These are phyloP conservation scores for Thaleichthys pacificus DNA, from an alignment of 2,797 vertebrate species.

Conservation along the genomic window DNA sequence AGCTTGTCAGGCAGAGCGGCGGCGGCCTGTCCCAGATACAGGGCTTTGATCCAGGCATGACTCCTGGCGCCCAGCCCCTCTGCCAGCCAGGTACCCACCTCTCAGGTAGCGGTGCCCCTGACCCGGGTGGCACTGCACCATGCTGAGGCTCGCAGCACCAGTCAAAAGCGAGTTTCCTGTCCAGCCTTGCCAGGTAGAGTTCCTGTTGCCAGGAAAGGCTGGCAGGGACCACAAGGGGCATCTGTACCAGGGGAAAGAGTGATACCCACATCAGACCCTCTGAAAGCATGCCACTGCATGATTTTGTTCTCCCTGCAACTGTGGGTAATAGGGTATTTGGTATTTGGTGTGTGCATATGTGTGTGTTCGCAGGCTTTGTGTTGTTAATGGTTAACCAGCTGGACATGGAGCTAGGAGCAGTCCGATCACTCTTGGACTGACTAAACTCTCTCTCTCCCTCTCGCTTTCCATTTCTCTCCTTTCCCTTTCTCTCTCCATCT, in stretches of 20 bases:
- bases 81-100: background rate
- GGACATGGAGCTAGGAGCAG: background rate
- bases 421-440: too few relatives aligned
- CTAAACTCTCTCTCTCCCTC: background rate
- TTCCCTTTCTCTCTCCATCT: background rate
- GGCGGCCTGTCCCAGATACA: too few relatives aligned
- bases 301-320: background rate
- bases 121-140: background rate
- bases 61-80: background rate
- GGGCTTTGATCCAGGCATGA: background rate
- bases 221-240: background rate
- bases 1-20: background rate
- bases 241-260: background rate
- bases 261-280: background rate
- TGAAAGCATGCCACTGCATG: background rate
- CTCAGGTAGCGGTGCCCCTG: background rate
- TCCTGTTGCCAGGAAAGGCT: background rate
- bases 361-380: constrained; percentile 14
- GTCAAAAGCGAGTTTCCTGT: background rate
- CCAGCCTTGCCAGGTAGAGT: background rate
- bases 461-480: background rate
- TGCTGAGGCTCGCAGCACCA: background rate
- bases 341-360: background rate
- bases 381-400: background rate
- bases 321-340: background rate